Evolutionary conservation across 1,140 invertebrate genomes (phyloP).

Genomic region (Whitmania pigra): DNA sequence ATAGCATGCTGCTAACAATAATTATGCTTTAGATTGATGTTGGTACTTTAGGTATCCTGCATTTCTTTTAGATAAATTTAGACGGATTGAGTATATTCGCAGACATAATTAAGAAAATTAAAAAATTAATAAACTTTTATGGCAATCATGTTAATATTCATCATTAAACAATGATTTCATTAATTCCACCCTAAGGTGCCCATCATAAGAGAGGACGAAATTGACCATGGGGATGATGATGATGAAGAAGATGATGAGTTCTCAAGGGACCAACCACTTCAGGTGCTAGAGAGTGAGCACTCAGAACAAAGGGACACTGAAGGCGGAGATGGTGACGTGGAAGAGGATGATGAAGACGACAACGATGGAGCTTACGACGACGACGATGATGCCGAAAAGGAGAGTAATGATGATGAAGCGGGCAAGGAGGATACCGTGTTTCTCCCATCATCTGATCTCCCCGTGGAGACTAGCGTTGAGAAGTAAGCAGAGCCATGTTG

Average conservation of each 20-base stretch:
- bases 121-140: no score
- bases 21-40: no score
- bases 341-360: slow-evolving; percentile 1
- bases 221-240: background rate
- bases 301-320: background rate
- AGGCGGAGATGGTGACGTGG: background rate
- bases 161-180: no score
- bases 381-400: background rate
- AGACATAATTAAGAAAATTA: no score
- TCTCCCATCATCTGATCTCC: background rate
- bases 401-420: background rate
- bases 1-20: no score
- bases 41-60: no score
- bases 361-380: background rate
- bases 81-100: no score
- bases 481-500: background rate
- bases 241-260: slow-evolving; percentile 8
- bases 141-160: no score
- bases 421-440: background rate
- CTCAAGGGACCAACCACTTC: background rate
- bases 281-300: background rate
- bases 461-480: background rate
- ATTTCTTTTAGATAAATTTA: no score
- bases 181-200: no score
- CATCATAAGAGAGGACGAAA: background rate